These are phyloP conservation scores for Latrodectus hesperus DNA, from an alignment of 2,888 invertebrate species.

Conservation along the genomic window DNA sequence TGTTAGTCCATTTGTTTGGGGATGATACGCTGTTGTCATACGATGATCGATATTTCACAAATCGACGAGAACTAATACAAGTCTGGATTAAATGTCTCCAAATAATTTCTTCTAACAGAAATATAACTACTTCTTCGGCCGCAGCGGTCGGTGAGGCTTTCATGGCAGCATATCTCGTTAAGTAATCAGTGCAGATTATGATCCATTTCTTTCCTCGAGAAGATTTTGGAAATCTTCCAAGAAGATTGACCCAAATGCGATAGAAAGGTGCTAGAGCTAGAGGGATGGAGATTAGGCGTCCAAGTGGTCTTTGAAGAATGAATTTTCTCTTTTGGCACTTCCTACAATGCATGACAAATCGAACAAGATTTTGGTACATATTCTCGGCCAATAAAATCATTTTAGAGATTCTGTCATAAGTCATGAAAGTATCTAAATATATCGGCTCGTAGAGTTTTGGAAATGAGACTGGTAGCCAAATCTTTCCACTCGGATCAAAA, in stretches of 20 bases:
- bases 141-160: too few relatives aligned
- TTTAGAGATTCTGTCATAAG: background rate
- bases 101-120: background rate
- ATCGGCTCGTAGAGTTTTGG: background rate
- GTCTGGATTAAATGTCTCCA: background rate
- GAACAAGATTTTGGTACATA: background rate
- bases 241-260: background rate
- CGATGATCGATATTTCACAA: too few relatives aligned
- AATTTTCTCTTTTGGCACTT: conserved; percentile 40
- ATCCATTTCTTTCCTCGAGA: conserved; percentile 2
- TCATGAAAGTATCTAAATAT: conserved; percentile 18
- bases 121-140: too few relatives aligned
- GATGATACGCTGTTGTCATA: too few relatives aligned
- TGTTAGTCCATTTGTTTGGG: too few relatives aligned
- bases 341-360: conserved; percentile 12
- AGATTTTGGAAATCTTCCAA: background rate
- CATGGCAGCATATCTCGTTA: too few relatives aligned
- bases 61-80: too few relatives aligned
- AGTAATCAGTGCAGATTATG: background rate
- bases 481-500: background rate
- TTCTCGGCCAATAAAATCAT: conserved; percentile 32
- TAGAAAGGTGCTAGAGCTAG: conserved; percentile 21
- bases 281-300: background rate
- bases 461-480: background rate
- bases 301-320: background rate